Conservation (phyloP, 2,888 invertebrate genomes). For the Ceramica pisi region DNA sequence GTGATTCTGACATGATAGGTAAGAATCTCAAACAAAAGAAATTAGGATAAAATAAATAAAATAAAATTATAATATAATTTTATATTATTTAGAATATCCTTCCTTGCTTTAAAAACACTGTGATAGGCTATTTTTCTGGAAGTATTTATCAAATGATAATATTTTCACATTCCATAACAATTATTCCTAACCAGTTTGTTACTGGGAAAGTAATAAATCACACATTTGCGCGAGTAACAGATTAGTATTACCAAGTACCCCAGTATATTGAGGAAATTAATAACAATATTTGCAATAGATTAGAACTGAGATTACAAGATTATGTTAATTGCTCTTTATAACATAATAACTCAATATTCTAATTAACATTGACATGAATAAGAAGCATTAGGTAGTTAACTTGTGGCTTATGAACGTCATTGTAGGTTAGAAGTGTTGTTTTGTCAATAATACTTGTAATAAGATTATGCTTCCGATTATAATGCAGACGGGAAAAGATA, state of each 20-base stretch:
- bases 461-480: conserved; percentile 26
- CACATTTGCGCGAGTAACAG: conserved; percentile 9
- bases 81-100: no score
- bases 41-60: no score
- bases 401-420: background rate
- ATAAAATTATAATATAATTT: no score
- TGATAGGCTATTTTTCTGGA: no score
- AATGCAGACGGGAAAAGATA: background rate
- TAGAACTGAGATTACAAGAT: conserved; percentile 10
- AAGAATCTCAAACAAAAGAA: no score
- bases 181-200: background rate
- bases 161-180: background rate
- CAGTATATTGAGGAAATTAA: conserved; percentile 25
- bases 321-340: conserved; percentile 11
- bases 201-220: background rate
- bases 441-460: conserved; percentile 10
- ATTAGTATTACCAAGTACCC: background rate
- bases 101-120: no score
- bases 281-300: conserved; percentile 38
- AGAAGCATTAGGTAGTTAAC: conserved; percentile 29
- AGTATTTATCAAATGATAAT: no score
- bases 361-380: conserved; percentile 9
- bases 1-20: no score
- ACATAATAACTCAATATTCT: conserved; percentile 6
- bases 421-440: background rate